phyloP scores from a whole-genome alignment of 2,797 vertebrate genomes.

The Lagorchestes hirsutus region DNA sequence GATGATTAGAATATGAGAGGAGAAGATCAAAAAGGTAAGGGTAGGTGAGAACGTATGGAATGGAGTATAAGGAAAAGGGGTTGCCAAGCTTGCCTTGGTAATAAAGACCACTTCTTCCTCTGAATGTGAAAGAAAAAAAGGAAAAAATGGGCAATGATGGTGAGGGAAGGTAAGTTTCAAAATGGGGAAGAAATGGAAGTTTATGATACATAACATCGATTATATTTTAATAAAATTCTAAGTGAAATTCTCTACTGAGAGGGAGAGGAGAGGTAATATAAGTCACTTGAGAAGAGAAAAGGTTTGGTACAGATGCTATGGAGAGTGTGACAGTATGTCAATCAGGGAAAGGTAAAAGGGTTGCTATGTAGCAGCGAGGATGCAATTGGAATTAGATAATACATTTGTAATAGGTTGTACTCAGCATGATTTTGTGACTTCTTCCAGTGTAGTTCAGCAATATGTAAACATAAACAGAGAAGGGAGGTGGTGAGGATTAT shows the following conservation, averaged over 20 bases:
- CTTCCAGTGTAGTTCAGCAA: not conserved
- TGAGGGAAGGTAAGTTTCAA: not conserved
- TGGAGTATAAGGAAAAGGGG: not conserved
- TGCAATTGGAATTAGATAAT: not conserved
- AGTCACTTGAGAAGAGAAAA: not conserved
- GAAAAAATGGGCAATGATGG: not conserved
- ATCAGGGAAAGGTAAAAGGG: not conserved
- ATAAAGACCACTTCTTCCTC: not conserved
- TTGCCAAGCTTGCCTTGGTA: not conserved
- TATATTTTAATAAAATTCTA: not conserved
- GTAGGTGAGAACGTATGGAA: not conserved
- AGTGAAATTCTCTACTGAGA: not conserved
- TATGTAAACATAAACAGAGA: not conserved
- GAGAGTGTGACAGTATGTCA: not conserved
- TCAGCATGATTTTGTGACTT: not conserved
- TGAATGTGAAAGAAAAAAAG: not conserved
- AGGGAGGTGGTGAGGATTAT: not conserved
- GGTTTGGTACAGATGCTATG: not conserved
- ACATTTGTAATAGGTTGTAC: not conserved
- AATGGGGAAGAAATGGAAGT: not conserved
- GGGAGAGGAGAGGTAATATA: not conserved
- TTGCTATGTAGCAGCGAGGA: not conserved
- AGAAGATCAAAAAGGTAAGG: not conserved
- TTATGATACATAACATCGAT: not conserved
- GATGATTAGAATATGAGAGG: not conserved